Conservation (phyloP, 2,113 vertebrate species). For the Sialia sialis region DNA sequence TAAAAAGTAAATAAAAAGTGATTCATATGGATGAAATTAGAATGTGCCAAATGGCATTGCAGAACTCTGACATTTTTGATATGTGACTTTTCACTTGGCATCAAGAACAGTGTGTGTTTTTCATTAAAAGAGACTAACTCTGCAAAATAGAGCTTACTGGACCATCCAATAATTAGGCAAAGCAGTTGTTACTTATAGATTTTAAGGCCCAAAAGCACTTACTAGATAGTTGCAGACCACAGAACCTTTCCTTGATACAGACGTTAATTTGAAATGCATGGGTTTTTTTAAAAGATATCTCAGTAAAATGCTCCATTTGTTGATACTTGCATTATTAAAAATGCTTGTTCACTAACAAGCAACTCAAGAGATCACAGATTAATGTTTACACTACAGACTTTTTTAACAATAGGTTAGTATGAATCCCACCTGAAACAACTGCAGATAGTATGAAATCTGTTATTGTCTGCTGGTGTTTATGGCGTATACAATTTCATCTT, state of each 20-base stretch:
- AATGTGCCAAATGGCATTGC: not conserved
- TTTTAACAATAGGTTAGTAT: not conserved
- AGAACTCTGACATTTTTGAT: not conserved
- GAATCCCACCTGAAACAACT: not conserved
- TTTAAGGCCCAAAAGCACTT: not conserved
- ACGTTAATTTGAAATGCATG: not conserved
- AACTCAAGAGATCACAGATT: not conserved
- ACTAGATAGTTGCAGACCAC: not conserved
- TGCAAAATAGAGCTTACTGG: not conserved
- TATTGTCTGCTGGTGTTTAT: not conserved
- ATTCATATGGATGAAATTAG: not conserved
- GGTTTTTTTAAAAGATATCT: not conserved
- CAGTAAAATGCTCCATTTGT: not conserved
- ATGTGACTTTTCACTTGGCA: not conserved
- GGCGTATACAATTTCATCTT: not conserved
- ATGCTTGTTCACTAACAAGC: not conserved
- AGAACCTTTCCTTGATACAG: not conserved
- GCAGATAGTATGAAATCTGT: not conserved
- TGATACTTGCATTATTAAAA: not conserved
- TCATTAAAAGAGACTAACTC: not conserved
- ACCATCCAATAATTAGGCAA: not conserved
- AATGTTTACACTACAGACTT: not conserved
- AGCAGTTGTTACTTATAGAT: not conserved
- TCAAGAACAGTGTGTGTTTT: not conserved
- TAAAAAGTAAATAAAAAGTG: not conserved